Evolutionary conservation across 2,888 invertebrate genomes (phyloP).

Genomic region (Synanthedon tipuliformis): DNA sequence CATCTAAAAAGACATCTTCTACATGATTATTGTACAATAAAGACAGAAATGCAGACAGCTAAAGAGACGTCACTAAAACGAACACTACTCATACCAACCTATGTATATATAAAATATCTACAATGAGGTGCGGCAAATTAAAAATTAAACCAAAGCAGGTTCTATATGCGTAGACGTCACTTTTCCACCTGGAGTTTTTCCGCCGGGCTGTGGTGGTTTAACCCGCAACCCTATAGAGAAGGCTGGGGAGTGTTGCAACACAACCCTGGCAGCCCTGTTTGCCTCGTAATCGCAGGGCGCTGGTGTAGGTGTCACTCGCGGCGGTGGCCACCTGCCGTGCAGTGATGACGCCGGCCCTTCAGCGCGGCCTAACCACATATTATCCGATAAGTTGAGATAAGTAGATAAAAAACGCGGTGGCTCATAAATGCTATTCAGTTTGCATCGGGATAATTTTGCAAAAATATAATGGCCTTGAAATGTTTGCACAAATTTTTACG

Average conservation of each 20-base stretch:
- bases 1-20: no score
- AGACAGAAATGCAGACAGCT: no score
- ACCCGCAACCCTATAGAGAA: conserved; percentile 74
- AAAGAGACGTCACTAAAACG: no score
- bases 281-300: conserved; percentile 93
- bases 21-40: no score
- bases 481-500: no score
- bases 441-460: no score
- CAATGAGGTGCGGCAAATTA: background rate
- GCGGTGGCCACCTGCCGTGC: conserved; percentile 81
- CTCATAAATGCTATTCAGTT: no score
- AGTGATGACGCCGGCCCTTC: conserved; percentile 82
- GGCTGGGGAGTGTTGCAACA: conserved; percentile 68
- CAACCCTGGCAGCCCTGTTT: conserved; percentile 73
- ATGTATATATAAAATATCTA: no score
- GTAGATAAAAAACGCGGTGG: no score
- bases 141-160: background rate
- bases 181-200: conserved; percentile 65
- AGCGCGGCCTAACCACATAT: conserved; percentile 65
- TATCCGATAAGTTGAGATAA: no score
- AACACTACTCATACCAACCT: no score
- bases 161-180: background rate
- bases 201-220: conserved; percentile 48
- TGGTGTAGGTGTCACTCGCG: conserved; percentile 76
- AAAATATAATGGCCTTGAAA: no score